Evolutionary conservation across 2,888 invertebrate genomes (phyloP).

Genomic region (Hedya salicella): DNA sequence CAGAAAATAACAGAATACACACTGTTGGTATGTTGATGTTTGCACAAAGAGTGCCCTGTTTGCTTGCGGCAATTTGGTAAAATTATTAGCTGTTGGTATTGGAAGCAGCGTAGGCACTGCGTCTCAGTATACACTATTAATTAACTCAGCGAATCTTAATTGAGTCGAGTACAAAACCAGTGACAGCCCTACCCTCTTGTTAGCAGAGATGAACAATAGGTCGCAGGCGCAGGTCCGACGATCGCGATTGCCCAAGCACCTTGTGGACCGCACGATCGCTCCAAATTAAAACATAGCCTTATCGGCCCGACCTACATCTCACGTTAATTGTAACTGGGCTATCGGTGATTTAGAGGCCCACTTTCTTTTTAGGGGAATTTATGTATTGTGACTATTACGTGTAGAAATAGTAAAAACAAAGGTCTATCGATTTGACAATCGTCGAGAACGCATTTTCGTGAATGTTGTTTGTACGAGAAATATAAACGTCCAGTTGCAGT

Average conservation of each 20-base stretch:
- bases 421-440: no score
- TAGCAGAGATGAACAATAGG: conserved; percentile 48
- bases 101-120: no score
- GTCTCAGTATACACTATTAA: no score
- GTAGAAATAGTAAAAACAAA: conserved; percentile 17
- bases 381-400: conserved; percentile 9
- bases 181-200: conserved; percentile 35
- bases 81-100: no score
- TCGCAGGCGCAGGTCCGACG: conserved; percentile 37
- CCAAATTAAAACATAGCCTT: conserved; percentile 67
- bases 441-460: no score
- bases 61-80: no score
- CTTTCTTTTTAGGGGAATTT: conserved; percentile 31
- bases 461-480: no score
- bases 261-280: conserved; percentile 61
- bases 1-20: no score
- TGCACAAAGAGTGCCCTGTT: no score
- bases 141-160: background rate
- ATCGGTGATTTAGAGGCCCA: conserved; percentile 36
- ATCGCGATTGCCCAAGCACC: conserved; percentile 47
- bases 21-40: no score
- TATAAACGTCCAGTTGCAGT: no score
- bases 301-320: conserved; percentile 61
- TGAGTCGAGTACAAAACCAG: background rate
- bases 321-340: conserved; percentile 35